Percentiles rank a stretch among this genome's conserved stretches.
phyloP scores from a whole-genome alignment of 2,797 vertebrate genomes.

The Anguilla marmorata region DNA sequence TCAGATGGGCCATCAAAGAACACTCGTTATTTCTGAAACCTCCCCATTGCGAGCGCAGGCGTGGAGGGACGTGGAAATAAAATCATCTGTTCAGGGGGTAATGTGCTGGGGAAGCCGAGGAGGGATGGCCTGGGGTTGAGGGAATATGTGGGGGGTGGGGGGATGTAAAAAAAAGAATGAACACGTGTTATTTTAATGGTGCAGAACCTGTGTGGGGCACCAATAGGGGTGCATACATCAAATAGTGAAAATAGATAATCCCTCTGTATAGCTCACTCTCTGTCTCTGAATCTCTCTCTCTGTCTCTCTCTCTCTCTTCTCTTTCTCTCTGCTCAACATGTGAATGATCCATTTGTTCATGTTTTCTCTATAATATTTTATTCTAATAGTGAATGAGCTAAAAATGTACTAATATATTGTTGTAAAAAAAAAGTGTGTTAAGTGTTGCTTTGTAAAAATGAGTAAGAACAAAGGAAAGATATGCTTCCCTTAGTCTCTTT shows the following conservation, averaged over 20 bases:
- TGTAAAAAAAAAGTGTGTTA: slow-evolving; percentile 46
- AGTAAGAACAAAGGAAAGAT: slow-evolving; percentile 60
- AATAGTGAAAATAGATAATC: slow-evolving; percentile 61
- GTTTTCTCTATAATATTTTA: slow-evolving; percentile 53
- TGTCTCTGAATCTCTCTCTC: slow-evolving; percentile 55
- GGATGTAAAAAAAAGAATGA: slow-evolving; percentile 2
- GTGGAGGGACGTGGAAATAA: slow-evolving; percentile 3
- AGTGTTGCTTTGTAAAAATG: slow-evolving; percentile 46
- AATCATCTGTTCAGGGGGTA: slow-evolving; percentile 3
- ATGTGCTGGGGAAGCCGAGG: not conserved
- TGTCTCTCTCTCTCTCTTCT: slow-evolving; percentile 53
- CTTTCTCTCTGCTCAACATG: slow-evolving; percentile 46
- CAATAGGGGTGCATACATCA: slow-evolving; percentile 56
- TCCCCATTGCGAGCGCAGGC: not conserved
- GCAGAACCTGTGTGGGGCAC: slow-evolving; percentile 19
- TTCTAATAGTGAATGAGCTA: slow-evolving; percentile 55
- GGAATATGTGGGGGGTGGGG: not conserved
- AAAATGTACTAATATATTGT: slow-evolving; percentile 62
- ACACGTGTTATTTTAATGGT: slow-evolving; percentile 24
- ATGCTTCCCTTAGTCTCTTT: slow-evolving; percentile 53
- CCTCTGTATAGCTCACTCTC: slow-evolving; percentile 56
- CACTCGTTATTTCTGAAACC: slow-evolving; percentile 19
- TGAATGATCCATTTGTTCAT: slow-evolving; percentile 46
- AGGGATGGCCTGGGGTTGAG: not conserved
- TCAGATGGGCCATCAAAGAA: slow-evolving; percentile 10